Evolutionary conservation across 2,888 invertebrate species (phyloP).

Genomic region (Drosophila macrothrix): DNA sequence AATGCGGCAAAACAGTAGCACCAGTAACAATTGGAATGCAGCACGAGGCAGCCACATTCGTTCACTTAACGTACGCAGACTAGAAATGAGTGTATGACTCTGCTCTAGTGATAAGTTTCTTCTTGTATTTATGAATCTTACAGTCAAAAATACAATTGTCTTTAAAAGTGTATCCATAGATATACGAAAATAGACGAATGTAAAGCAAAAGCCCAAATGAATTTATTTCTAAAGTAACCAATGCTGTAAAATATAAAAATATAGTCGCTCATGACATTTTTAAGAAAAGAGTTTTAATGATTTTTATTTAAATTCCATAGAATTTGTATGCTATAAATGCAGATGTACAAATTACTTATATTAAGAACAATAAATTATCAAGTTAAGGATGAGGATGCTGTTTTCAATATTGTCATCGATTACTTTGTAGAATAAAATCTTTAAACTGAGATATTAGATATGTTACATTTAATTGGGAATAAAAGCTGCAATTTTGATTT

Average conservation of each 20-base stretch:
- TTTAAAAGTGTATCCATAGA: not conserved
- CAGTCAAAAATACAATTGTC: not conserved
- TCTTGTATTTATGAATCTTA: not conserved
- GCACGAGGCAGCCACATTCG: constrained; percentile 40
- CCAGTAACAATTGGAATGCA: constrained; percentile 35
- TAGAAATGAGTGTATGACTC: not conserved
- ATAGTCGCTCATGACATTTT: not conserved
- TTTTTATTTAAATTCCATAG: not conserved
- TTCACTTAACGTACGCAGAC: constrained; percentile 48
- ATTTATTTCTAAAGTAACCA: not conserved
- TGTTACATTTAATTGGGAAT: not conserved
- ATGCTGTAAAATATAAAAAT: not conserved
- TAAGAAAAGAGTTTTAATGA: not conserved
- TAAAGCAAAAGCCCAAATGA: not conserved
- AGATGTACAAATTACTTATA: not conserved
- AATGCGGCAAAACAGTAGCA: constrained; percentile 61
- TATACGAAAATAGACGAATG: no score
- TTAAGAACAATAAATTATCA: not conserved
- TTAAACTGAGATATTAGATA: not conserved
- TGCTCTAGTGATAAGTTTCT: not conserved
- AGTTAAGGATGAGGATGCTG: not conserved
- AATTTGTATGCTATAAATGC: no score
- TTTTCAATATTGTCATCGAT: not conserved
- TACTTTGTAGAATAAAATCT: not conserved
- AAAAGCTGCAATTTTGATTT: not conserved